Base-by-base conservation (phyloP, 1,140 invertebrate species). In the Panagrolaimus sp. region DNA sequence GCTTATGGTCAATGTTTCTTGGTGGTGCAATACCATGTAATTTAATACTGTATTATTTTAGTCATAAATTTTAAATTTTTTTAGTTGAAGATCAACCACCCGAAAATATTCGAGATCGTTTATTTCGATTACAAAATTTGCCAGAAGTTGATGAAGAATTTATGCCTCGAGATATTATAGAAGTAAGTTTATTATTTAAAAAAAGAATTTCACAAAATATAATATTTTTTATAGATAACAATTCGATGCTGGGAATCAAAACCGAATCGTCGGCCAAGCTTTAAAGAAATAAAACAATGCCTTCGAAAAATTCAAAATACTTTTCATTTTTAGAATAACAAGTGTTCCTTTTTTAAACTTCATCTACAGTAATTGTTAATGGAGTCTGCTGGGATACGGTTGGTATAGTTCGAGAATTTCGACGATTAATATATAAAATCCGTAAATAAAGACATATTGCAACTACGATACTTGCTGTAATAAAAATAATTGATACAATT, bases 201-300 rank as follows among this genome's bases (percentile, higher is more conserved):
- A 38, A 38, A 38, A 2, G 7, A 38, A 38, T 38, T 38, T 38
- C 31, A 38, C 2, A 38, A n/a, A n/a, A n/a, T n/a, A n/a, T n/a
- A n/a, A n/a, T n/a, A n/a, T n/a, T 53, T 53, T 53, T 9, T n/a
- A 20, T 23, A 9, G 20, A 27, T 9, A n/a, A n/a, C n/a, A n/a
- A n/a, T n/a, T n/a, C n/a, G n/a, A n/a, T 53, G 51, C n/a, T 53
- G 51, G 51, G 16, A 53, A 9, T 23, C 20, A 53, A 53, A 53
- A 27, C 51, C 51, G 5, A 23, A 20, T 2, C 8, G 9, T 9
- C 8, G 51, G n/a, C 51, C 51, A n/a, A 14, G 51, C 8, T 53
- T 53, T n/a, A 53, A 53, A n/a, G 51, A 53, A 53, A 9, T 53
- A 9, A 53, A 53, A 53, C 27, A 53, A 9, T 23, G 8, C 11